These are phyloP conservation scores for Butorides virescens DNA, from an alignment of 2,113 vertebrate species.

Conservation along the genomic window DNA sequence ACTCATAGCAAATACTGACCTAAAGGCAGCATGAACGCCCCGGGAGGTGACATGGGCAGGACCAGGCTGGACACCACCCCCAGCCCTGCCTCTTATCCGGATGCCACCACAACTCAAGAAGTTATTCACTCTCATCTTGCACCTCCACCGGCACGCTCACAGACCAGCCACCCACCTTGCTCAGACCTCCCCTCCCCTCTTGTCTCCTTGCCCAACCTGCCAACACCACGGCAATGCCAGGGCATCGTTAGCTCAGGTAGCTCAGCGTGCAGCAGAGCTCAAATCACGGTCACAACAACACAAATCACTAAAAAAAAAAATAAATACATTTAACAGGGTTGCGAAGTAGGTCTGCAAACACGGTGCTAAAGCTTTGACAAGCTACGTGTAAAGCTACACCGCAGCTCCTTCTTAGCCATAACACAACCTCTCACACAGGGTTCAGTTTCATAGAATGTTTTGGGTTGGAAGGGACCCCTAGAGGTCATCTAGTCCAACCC, in stretches of 20 bases:
- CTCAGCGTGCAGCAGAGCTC: background rate
- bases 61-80: background rate
- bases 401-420: background rate
- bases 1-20: fast-evolving
- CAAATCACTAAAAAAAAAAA: background rate
- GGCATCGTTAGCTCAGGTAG: fast-evolving
- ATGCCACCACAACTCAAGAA: background rate
- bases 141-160: background rate
- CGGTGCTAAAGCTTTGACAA: too few species aligned
- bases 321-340: too few species aligned
- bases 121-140: background rate
- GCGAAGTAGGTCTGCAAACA: background rate
- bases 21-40: fast-evolving
- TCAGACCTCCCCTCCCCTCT: background rate
- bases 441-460: background rate
- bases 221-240: fast-evolving
- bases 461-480: too few species aligned
- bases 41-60: fast-evolving
- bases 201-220: background rate
- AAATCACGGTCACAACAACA: fast-evolving
- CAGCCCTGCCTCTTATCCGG: background rate
- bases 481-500: too few species aligned
- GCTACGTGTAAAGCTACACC: fast-evolving
- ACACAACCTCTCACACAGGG: fast-evolving
- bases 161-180: fast-evolving